These are phyloP conservation scores for Poeciliopsis turrubarensis DNA, from an alignment of 2,113 vertebrate genomes.

Conservation along the genomic window DNA sequence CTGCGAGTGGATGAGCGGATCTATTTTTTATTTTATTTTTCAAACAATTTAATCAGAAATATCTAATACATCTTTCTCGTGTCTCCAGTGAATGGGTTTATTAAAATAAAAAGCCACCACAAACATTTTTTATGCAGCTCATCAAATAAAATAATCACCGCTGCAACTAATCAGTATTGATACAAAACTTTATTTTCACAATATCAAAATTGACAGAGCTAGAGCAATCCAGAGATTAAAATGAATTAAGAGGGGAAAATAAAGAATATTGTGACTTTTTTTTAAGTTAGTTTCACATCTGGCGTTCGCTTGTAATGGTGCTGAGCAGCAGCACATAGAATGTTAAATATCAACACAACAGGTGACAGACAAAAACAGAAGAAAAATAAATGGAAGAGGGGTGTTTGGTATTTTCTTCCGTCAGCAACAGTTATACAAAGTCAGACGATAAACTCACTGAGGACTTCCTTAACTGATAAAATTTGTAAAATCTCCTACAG, in stretches of 20 bases:
- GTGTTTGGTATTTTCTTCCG: slow-evolving; percentile 31
- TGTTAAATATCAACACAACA: slow-evolving; percentile 49
- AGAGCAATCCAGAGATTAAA: slow-evolving; percentile 67
- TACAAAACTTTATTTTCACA: slow-evolving; percentile 80
- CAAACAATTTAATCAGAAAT: too few relatives aligned
- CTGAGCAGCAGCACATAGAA: slow-evolving; percentile 36
- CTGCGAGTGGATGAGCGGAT: too few relatives aligned
- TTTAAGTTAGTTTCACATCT: slow-evolving; percentile 35
- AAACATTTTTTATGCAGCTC: not conserved
- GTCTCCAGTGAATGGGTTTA: not conserved
- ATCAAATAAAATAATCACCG: not conserved
- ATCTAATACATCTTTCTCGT: not conserved
- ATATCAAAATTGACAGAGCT: slow-evolving; percentile 78
- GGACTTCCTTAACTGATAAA: slow-evolving; percentile 48
- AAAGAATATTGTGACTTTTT: slow-evolving; percentile 25
- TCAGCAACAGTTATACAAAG: slow-evolving; percentile 60
- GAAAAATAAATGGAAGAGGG: not conserved
- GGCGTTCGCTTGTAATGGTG: slow-evolving; percentile 30
- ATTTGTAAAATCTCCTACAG: slow-evolving; percentile 35
- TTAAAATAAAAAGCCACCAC: not conserved
- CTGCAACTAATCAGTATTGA: slow-evolving; percentile 41
- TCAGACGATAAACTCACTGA: slow-evolving; percentile 33
- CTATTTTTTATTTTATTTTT: too few relatives aligned
- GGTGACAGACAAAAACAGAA: slow-evolving; percentile 37
- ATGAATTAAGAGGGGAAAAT: slow-evolving; percentile 41